These are phyloP conservation scores for Crotalus adamanteus DNA, from an alignment of 2,797 vertebrate genomes.

Conservation along the genomic window DNA sequence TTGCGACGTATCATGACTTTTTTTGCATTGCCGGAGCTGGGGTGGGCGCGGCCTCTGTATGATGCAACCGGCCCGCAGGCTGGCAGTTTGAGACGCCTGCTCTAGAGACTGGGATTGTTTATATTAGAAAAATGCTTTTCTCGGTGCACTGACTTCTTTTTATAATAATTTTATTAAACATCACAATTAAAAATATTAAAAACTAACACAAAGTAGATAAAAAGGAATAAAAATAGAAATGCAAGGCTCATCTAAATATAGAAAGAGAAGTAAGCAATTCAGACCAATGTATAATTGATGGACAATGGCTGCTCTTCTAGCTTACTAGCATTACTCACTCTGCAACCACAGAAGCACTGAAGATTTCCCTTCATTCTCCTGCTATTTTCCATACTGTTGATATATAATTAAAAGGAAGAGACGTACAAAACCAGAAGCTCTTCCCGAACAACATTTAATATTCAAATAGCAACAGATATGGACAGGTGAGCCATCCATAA, in stretches of 20 bases:
- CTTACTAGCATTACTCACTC: not conserved
- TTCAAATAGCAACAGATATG: not conserved
- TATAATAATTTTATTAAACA: not conserved
- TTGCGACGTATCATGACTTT: too few species aligned
- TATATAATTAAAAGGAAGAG: not conserved
- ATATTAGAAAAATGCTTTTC: not conserved
- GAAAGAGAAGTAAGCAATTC: not conserved
- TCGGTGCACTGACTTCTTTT: not conserved
- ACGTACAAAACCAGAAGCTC: not conserved
- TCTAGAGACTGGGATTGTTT: not conserved
- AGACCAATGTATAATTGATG: not conserved
- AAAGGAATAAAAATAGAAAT: not conserved
- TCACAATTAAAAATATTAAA: not conserved
- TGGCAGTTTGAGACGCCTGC: too few species aligned
- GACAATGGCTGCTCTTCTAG: not conserved
- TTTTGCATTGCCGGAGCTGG: too few species aligned
- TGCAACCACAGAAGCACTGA: not conserved
- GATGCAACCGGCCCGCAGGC: too few species aligned
- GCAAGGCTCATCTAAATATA: not conserved
- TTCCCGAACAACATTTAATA: not conserved
- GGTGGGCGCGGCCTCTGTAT: too few species aligned
- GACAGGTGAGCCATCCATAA: not conserved
- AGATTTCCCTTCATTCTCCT: not conserved
- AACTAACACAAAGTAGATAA: not conserved
- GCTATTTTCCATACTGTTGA: not conserved